Evolutionary conservation across 1,140 invertebrate species (phyloP), one percentile per base, ranked within the genome.

Genomic region (Atta cephalotes): DNA sequence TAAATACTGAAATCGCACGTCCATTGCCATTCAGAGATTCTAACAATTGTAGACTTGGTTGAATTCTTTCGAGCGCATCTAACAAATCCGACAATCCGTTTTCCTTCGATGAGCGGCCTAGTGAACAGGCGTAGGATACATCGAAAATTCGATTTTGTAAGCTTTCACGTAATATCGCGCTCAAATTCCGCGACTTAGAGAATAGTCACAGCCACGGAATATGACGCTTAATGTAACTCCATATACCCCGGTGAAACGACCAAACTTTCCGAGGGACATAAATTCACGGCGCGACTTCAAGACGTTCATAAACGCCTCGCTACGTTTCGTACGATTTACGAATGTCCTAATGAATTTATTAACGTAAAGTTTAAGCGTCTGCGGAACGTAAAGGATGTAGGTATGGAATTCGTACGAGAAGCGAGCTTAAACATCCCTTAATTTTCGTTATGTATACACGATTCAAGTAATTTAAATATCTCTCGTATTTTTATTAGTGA

Each of bases 71-170:
- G 86, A 90, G 82, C 79, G 76, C 78, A 88, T 88, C 82, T 72
- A 85, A 65, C 89, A 90, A 90, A 91, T 90, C 86, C 87, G 89
- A 86, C 86, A 90, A 90, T 90, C 89, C 86, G 81, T 90, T 91
- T 91, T 88, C 58, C 77, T 9, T 63, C 66, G 77, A 63, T 77
- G 66, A 85, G 76, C 60, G 80, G 76, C 31, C 80, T 60, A 84
- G 65, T 39, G 89, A 90, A 90, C 89, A 81, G 85, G 58, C 86
- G 63, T 86, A 81, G 85, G 85, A 58, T 81, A 63, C 74, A 60
- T 87, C 81, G 78, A 86, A 90, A 91, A 91, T 91, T 87, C 89
- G 88, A 90, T 91, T 91, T 86, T 79, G 65, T 82, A 76, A 91
- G 89, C 89, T 91, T 90, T 91, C 74, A 90, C 72, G 89, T 90